Evolutionary conservation across 2,113 vertebrate species (phyloP).

Genomic region (Halcyon senegalensis): DNA sequence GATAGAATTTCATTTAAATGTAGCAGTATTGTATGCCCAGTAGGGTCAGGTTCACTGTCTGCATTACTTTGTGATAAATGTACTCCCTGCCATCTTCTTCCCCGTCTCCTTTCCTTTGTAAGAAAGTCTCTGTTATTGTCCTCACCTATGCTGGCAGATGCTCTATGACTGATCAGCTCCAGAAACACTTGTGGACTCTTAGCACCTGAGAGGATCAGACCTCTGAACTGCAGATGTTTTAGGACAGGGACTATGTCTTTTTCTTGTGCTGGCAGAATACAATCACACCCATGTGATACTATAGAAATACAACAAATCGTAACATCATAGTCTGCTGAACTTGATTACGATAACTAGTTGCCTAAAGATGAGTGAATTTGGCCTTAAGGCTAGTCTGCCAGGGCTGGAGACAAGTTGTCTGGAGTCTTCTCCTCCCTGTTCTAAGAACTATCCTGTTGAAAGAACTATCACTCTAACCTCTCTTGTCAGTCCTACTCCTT

Average conservation of each 20-base stretch:
- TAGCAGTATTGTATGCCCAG: not conserved
- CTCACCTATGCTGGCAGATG: not conserved
- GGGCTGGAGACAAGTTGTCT: conserved; percentile 66
- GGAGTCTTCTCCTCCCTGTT: conserved; percentile 48
- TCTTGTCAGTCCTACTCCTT: conserved; percentile 10
- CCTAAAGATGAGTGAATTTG: conserved; percentile 54
- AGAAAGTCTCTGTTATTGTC: not conserved
- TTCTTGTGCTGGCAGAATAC: not conserved
- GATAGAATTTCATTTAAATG: not conserved
- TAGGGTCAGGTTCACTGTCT: not conserved
- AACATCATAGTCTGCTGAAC: not conserved
- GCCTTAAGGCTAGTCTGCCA: conserved; percentile 58
- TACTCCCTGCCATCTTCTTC: not conserved
- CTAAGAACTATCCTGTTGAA: conserved; percentile 33
- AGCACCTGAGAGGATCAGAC: not conserved
- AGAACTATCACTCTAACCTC: conserved; percentile 12
- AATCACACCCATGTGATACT: not conserved
- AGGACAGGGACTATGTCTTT: not conserved
- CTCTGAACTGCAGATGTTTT: not conserved
- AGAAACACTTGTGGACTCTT: not conserved
- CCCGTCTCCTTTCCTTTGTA: not conserved
- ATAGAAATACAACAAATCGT: not conserved
- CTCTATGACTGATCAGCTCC: not conserved
- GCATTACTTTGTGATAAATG: not conserved
- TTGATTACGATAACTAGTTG: conserved; percentile 32